Evolutionary conservation across 2,888 invertebrate species (phyloP).

Genomic region (Cerastis rubricosa): DNA sequence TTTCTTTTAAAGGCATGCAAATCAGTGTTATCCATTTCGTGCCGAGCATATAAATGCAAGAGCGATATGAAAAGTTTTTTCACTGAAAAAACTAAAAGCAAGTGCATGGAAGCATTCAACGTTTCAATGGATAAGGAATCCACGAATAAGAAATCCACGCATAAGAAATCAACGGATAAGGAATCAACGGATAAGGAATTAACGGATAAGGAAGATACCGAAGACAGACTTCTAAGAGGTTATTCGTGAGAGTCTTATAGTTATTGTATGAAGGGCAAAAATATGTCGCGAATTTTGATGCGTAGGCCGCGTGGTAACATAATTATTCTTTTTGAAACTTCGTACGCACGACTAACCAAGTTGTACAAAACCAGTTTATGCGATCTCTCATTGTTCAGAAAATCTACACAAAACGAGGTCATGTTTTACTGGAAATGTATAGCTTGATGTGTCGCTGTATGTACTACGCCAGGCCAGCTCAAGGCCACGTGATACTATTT

Average conservation of each 20-base stretch:
- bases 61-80: conserved; percentile 63
- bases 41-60: conserved; percentile 68
- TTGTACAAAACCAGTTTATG: too few relatives aligned
- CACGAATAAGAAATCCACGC: too few relatives aligned
- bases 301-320: not conserved
- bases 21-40: conserved; percentile 59
- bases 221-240: not conserved
- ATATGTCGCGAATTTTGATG: not conserved
- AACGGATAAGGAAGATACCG: too few relatives aligned
- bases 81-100: conserved; percentile 60
- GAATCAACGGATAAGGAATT: not conserved
- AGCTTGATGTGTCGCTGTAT: too few relatives aligned
- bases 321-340: not conserved
- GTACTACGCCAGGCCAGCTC: not conserved
- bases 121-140: not conserved
- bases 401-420: too few relatives aligned
- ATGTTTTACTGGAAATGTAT: too few relatives aligned
- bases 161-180: too few relatives aligned
- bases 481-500: not conserved
- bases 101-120: conserved; percentile 69
- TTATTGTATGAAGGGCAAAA: not conserved
- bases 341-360: not conserved
- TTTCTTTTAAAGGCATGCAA: conserved; percentile 72
- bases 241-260: conserved; percentile 2
- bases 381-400: too few relatives aligned